A percentile compares a stretch with the other conserved stretches of the same genome.
Evolutionary conservation across 2,888 invertebrate genomes (phyloP).

Genomic region (Autographa gamma): DNA sequence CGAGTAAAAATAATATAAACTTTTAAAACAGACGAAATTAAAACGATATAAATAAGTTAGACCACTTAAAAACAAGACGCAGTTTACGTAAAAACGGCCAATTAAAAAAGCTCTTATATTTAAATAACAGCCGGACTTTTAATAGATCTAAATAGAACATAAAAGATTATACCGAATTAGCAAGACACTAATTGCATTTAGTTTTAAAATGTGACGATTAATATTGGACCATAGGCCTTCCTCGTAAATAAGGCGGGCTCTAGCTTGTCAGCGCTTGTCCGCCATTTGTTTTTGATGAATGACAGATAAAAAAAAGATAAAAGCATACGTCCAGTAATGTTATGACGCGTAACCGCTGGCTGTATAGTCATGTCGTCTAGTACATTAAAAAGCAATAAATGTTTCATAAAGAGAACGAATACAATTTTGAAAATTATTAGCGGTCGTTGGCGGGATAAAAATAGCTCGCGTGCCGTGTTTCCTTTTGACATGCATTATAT

Average conservation of each 20-base stretch:
- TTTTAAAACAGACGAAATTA: background rate
- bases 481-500: constrained; percentile 51
- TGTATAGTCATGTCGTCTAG: constrained; percentile 75
- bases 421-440: constrained; percentile 72
- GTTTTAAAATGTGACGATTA: constrained; percentile 48
- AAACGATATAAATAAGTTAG: background rate
- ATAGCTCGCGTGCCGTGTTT: constrained; percentile 44
- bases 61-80: background rate
- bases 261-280: constrained; percentile 67
- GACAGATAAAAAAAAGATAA: constrained; percentile 76
- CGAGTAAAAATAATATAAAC: background rate
- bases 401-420: constrained; percentile 66
- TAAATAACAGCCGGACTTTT: constrained; percentile 1
- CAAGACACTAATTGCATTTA: constrained; percentile 40
- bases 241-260: constrained; percentile 50
- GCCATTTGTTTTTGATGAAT: constrained; percentile 74
- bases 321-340: constrained; percentile 69
- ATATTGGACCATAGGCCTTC: constrained; percentile 48
- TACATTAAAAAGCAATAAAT: constrained; percentile 83
- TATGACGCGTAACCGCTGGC: constrained; percentile 76
- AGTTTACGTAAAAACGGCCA: constrained; percentile 11
- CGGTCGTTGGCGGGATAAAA: constrained; percentile 61
- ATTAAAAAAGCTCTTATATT: constrained; percentile 14
- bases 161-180: constrained; percentile 45
- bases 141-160: constrained; percentile 34